A percentile compares a stretch with the other conserved stretches of the same genome.
Conservation (phyloP, 2,113 vertebrate species). For the Shinisaurus crocodilurus region DNA sequence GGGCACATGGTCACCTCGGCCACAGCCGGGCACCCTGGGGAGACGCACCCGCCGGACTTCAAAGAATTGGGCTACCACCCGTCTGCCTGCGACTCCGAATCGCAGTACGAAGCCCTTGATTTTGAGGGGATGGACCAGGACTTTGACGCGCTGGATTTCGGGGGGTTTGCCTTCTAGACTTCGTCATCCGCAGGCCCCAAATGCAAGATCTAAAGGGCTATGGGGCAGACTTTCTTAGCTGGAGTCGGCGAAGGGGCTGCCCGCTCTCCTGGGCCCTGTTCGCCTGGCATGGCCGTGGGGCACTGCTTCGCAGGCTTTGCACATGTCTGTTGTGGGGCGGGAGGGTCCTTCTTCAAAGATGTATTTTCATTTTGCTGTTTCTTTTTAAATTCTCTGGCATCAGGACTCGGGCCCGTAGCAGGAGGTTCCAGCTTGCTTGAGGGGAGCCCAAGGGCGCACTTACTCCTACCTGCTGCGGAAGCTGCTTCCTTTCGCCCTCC, state of each 20-base stretch:
- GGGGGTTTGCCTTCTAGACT: constrained; percentile 81
- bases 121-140: constrained; percentile 82
- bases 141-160: constrained; percentile 84
- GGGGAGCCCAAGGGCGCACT: background rate
- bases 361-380: background rate
- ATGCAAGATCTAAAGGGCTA: background rate
- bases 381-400: background rate
- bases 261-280: background rate
- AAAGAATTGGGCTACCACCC: constrained; percentile 52
- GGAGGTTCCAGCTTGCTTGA: background rate
- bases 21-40: constrained; percentile 55
- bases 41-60: constrained; percentile 58
- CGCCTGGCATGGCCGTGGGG: background rate
- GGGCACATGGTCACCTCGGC: constrained; percentile 81
- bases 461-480: background rate
- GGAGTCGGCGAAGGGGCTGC: background rate
- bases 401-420: background rate
- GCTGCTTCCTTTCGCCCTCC: no score
- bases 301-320: no score
- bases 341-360: background rate
- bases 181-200: fast-evolving
- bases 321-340: background rate
- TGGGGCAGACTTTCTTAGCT: fast-evolving
- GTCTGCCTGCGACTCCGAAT: constrained; percentile 52
- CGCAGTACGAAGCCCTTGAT: constrained; percentile 79